Evolutionary conservation across 2,888 invertebrate genomes (phyloP).

Genomic region (Nomada fucata): DNA sequence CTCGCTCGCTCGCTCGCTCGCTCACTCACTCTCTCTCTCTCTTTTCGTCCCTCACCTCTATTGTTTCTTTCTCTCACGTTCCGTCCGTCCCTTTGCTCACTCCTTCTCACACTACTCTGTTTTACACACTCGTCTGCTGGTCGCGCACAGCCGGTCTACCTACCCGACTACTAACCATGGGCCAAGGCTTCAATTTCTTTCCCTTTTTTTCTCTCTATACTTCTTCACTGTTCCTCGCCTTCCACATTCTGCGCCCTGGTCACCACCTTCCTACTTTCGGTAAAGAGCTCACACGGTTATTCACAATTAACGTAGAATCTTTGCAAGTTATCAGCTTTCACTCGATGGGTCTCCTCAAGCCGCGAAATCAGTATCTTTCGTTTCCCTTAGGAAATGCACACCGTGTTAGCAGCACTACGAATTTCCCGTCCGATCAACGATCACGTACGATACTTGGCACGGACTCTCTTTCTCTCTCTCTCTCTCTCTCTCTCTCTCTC

Average conservation of each 20-base stretch:
- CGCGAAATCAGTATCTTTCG: slow-evolving; percentile 25
- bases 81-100: slow-evolving; percentile 14
- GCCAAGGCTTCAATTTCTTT: slow-evolving; percentile 55
- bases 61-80: slow-evolving; percentile 37
- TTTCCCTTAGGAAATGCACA: slow-evolving; percentile 21
- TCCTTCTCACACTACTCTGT: slow-evolving; percentile 34
- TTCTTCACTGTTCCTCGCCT: slow-evolving; percentile 16
- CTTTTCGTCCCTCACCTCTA: slow-evolving; percentile 23
- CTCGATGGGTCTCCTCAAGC: slow-evolving; percentile 12
- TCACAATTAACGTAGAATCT: slow-evolving; percentile 24
- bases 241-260: slow-evolving; percentile 22
- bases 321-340: slow-evolving; percentile 60
- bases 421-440: slow-evolving; percentile 17
- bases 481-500: background rate
- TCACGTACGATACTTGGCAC: slow-evolving; percentile 19
- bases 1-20: slow-evolving; percentile 5
- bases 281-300: slow-evolving; percentile 37
- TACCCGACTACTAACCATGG: slow-evolving; percentile 54
- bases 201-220: slow-evolving; percentile 15
- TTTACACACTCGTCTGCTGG: slow-evolving; percentile 42
- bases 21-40: slow-evolving; percentile 14
- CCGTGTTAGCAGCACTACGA: slow-evolving; percentile 5
- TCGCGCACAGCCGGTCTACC: slow-evolving; percentile 66
- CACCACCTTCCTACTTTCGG: slow-evolving; percentile 42
- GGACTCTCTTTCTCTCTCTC: background rate